These are phyloP conservation scores for Carcina quercana DNA, from an alignment of 2,888 invertebrate genomes.

Conservation along the genomic window DNA sequence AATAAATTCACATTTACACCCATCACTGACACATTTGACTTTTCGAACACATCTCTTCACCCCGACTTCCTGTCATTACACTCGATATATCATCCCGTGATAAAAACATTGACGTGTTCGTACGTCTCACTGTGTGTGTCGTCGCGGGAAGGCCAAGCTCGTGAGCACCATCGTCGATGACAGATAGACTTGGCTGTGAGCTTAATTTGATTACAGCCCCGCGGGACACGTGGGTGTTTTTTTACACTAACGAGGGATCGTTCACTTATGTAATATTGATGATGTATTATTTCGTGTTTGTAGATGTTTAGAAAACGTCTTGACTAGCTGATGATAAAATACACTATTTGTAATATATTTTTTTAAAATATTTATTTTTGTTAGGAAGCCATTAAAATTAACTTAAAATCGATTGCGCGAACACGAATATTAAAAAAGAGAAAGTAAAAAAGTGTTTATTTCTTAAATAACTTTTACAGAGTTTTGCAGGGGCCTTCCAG, in stretches of 20 bases:
- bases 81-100: slow-evolving; percentile 7
- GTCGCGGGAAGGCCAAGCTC: slow-evolving; percentile 15
- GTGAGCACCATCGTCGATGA: slow-evolving; percentile 34
- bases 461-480: too few species aligned
- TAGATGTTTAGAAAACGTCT: neutral
- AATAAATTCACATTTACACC: neutral
- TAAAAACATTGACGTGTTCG: slow-evolving; percentile 17
- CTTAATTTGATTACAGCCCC: slow-evolving; percentile 46
- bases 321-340: neutral
- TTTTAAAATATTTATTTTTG: neutral
- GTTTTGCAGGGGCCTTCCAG: too few species aligned
- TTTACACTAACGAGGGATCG: too few species aligned
- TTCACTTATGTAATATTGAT: too few species aligned
- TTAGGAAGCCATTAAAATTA: neutral
- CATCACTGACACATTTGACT: slow-evolving; percentile 15
- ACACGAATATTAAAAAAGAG: too few species aligned
- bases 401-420: too few species aligned
- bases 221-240: slow-evolving; percentile 13
- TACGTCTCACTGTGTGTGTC: too few species aligned
- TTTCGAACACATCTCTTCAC: slow-evolving; percentile 15
- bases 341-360: neutral
- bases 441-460: too few species aligned
- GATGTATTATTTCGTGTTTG: too few species aligned
- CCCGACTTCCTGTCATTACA: slow-evolving; percentile 36
- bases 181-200: slow-evolving; percentile 47